Base-by-base conservation (phyloP, 2,888 invertebrate genomes). In the Aphodius sticticus region DNA sequence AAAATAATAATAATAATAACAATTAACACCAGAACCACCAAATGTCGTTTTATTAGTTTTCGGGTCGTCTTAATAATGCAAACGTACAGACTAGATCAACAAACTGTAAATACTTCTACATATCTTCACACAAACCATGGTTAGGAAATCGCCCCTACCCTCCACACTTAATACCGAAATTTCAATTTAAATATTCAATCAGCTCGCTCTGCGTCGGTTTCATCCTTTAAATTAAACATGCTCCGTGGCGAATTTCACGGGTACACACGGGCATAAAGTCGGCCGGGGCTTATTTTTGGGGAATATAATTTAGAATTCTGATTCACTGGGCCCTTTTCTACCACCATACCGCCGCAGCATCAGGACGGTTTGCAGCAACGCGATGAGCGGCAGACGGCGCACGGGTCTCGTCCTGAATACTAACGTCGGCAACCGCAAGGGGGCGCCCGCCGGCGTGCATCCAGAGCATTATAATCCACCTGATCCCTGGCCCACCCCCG, bases 381-480 rank as follows among this genome's bases (percentile, higher is more conserved):
- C 53, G 53, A 76, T 79, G 76, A 53, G 77, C 70, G 77, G 81
- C 83, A 83, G 83, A 82, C 82, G 83, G 81, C 79, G 78, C 82
- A 81, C 70, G 72, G 79, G 79, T 80, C 80, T 80, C 82, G 82
- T 80, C 81, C 84, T 80, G 84, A 83, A 84, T 82, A 82, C 82
- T 82, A 82, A 82, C 81, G 79, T 76, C 78, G 53, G 12, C 53
- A 12, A 9, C 53, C 53, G 53, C 53, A 53, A 53, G 53, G 53
- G 53, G 53, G 53, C 53, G 53, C 78, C 77, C 79, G 81, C 80
- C 80, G 77, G 72, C 76, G 76, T 80, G 78, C 76, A 77, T 53
- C 77, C 76, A 53, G 75, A 79, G 77, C 76, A 76, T 38, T 69
- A 14, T 69, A 71, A 78, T 74, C 78, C 71, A 69, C 78, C 71